Base-by-base conservation (phyloP, 2,113 vertebrate genomes). In the Rafetus swinhoei region DNA sequence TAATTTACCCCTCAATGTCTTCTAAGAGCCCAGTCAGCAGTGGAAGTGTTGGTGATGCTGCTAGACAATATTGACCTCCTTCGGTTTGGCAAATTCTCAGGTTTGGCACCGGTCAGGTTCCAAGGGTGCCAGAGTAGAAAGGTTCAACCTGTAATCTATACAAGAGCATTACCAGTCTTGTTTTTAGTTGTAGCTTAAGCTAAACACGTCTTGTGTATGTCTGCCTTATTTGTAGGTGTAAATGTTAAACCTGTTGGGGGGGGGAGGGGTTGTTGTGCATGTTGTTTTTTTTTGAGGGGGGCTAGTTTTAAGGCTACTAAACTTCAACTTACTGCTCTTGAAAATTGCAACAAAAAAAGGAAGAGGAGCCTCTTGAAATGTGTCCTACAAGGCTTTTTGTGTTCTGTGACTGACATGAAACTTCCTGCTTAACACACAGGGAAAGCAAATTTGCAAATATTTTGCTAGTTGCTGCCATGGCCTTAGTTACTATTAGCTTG, bases 401-500 rank as follows among this genome's bases (percentile, higher is more conserved):
- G 0, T 25, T 45, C 59, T 15, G 0, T 14, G 55, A 60, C 74
- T 32, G 39, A 16, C 5, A 22, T 2, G 52, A 3, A 7, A 1
- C 52, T 27, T 50, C 10, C 72, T 72, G 2, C 88, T 6, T 0
- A n/a, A 1, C 5, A 54, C 39, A 4, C 22, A 45, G 13, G n/a
- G 1, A 45, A 53, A 2, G 0, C 4, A 24, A 7, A 11, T 29
- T n/a, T 2, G 0, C 25, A 16, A 65, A 56, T 6, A 3, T 3
- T 29, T 62, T 9, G 35, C 72, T 77, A 14, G 39, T 77, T 19
- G 24, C 39, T 45, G 24, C 74, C 9, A 22, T 27, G 39, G 74
- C 15, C 77, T 84, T 0, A 4, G 15, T 5, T 5, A 0, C 7
- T 1, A 32, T 56, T 1, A 25, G 15, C 5, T 10, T 1, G 14